Evolutionary conservation across 2,888 invertebrate genomes (phyloP), one percentile per base, ranked within the genome.

Genomic region (Ophion obscuratus): DNA sequence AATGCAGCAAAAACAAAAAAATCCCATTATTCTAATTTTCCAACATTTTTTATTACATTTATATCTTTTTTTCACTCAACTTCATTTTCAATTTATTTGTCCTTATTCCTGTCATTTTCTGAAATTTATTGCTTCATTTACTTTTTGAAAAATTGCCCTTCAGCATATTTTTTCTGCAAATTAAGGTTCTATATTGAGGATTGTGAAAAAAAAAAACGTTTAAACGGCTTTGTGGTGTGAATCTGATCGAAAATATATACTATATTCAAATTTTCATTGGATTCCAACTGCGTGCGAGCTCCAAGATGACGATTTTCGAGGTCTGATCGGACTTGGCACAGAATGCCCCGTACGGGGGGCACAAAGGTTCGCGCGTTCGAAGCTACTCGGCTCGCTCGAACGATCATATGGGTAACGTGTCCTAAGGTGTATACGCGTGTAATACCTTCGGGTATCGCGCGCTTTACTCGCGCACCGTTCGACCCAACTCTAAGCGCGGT

Each of bases 351-450:
- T 61, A 70, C 44, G 27, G 27, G 53, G 11, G 53, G 20, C 27
- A 36, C 70, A 70, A 71, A 73, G 53, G 24, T 40, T 24, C 47
- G n/a, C 10, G 44, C 59, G 31, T 31, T 47, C 17, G n/a, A 68
- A 66, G 6, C 14, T 4, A 66, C 80, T 68, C 80, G 81, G 70
- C 71, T 84, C 86, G 84, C 78, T 79, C 78, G 66, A 84, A 66
- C 84, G 86, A 87, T 79, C 82, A 87, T 86, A 74, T 87, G 79
- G 86, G 79, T 86, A 86, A 87, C 83, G 84, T 59, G 73, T 77
- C 31, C 24, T 67, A 76, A 27, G 53, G 66, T 53, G 66, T 64
- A 59, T 78, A 75, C 61, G 17, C 61, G 40, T 81, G 71, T 67
- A 11, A 11, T 20, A 14, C 10, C 20, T 20, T 36, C 9, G 11